phyloP scores from a whole-genome alignment of 2,113 vertebrate genomes.

The Lepus timidus region DNA sequence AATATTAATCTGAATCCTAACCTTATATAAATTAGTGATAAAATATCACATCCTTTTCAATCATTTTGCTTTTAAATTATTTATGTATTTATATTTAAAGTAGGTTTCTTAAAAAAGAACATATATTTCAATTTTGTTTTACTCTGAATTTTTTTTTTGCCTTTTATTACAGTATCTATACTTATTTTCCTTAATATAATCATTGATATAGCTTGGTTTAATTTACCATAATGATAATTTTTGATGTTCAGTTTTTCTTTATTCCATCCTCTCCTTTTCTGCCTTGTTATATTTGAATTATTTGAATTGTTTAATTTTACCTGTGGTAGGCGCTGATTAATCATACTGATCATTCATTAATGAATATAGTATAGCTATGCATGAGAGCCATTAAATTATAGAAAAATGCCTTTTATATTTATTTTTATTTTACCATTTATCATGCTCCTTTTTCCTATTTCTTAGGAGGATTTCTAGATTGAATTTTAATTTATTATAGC shows the following conservation, averaged over 20 bases:
- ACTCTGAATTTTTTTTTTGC: conserved; percentile 31
- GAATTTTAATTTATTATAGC: neutral
- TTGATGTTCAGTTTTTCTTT: neutral
- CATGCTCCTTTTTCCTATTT: neutral
- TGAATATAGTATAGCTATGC: neutral
- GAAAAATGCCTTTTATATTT: neutral
- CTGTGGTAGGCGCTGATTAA: neutral
- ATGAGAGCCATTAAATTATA: neutral
- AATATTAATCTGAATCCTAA: neutral
- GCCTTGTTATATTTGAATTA: neutral
- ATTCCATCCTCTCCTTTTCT: neutral
- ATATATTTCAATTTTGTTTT: neutral
- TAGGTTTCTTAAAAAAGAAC: neutral
- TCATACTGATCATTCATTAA: neutral
- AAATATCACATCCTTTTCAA: neutral
- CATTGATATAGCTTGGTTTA: neutral
- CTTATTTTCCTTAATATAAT: neutral
- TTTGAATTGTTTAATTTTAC: conserved; percentile 5
- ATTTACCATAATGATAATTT: neutral
- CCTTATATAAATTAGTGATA: neutral
- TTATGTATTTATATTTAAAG: neutral
- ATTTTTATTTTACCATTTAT: neutral
- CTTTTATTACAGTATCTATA: neutral
- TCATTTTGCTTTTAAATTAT: conserved; percentile 13
- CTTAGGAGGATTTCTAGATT: neutral